Base-by-base conservation (phyloP, 2,797 vertebrate species). In the Echeneis naucrates region DNA sequence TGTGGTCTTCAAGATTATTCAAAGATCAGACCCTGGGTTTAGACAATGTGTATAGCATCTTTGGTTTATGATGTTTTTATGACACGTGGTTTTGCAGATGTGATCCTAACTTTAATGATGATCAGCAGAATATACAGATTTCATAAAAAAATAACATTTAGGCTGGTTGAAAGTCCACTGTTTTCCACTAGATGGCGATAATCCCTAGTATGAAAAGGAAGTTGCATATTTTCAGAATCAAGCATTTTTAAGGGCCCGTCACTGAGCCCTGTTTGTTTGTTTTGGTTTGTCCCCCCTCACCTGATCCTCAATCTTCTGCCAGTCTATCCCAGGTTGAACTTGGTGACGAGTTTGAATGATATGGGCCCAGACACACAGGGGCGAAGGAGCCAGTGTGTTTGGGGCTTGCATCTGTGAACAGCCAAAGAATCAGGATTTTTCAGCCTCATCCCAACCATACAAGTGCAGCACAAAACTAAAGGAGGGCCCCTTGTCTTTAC, bases 171-270 rank as follows among this genome's bases (percentile, higher is more conserved):
- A 40, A 10, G 42, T 13, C 9, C 35, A 27, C 5, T n/a, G 50
- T 4, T n/a, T 23, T 53, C 53, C 40, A 58, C 47, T 59, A 73
- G 64, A 68, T 53, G 30, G 63, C 32, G 0, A 58, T 61, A 57
- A 61, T 2, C 30, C 51, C 14, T 33, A 33, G 13, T 5, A 53
- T n/a, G 33, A 21, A 8, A 8, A 50, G 10, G 8, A 45, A 37
- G 17, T 4, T n/a, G 6, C 12, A 17, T 35, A 55, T 40, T 57
- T 63, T 33, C 37, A 33, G 16, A n/a, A 23, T 21, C 21, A 48
- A 4, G 45, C 45, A 21, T 13, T 14, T 27, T 8, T 2, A 24
- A 48, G 7, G 24, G 44, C 8, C 30, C 13, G 14, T 23, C 19
- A 33, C 12, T n/a, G 23, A 51, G 21, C 12, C 17, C 38, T 16